Evolutionary conservation across 2,113 vertebrate genomes (phyloP), one percentile per base, ranked within the genome.

Genomic region (Coptodon bakossiorum): DNA sequence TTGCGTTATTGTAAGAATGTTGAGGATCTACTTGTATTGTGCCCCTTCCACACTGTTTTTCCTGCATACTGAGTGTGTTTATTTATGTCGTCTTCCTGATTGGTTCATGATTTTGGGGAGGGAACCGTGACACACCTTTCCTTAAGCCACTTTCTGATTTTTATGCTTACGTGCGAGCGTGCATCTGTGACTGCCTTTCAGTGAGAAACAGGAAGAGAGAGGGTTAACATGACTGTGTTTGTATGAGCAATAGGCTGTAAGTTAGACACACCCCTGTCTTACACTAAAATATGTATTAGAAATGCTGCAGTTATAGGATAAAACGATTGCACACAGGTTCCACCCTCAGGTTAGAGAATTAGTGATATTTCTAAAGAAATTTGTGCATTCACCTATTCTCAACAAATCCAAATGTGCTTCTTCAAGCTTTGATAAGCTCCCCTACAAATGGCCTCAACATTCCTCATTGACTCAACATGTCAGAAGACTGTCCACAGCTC

Each of bases 121-220:
- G 57, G 68, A 78, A 66, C 29, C 3, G 63, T 31, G 17, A 34
- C 48, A 73, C 71, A 93, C 36, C 73, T 73, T 50, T 61, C 56
- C 71, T 81, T 81, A 13, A 90, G 90, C 84, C 54, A 71, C 91
- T 38, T 90, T 91, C 93, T 86, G 88, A 93, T 90, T 84, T 83
- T 50, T n/a, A 5, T 73, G 63, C 31, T 68, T 78, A 14, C 56
- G 29, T 80, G 68, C 27, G 11, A 38, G 80, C 43, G 78, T 88
- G 81, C 50, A 38, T 80, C 73, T 88, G 76, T 82, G 63, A 50
- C 89, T 88, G 80, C 48, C 38, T 88, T 54, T 79, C 38, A 63
- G 82, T 5, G 59, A 68, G 52, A 86, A 86, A 76, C 73, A 56
- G 59, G 76, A 82, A 76, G 14, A 17, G 43, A 17, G 45, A 79